Base-by-base conservation (phyloP, 2,113 vertebrate genomes). In the Galeopterus variegatus region DNA sequence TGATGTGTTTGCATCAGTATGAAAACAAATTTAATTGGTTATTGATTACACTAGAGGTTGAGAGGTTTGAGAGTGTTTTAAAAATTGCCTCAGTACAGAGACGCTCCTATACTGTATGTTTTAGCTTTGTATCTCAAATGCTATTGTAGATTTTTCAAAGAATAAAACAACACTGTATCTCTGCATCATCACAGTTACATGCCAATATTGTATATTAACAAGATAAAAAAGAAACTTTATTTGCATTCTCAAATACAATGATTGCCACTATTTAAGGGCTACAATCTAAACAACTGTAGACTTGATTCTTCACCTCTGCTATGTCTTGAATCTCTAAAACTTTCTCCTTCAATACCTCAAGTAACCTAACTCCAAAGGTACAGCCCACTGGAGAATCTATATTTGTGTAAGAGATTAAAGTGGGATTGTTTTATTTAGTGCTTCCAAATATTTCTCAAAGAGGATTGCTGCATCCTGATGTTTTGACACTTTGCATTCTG, bases 1-100 rank as follows among this genome's bases (percentile, higher is more conserved):
- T 0, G 3, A 1, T 4, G 11, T 3, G 7, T 48, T 70, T 7
- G 0, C 4, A 11, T 86, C 83, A 14, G 1, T 11, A 79, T 13
- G 1, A 24, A 6, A 48, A 19, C 9, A 28, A 19, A 15, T 65
- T 75, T 58, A 17, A 85, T 26, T 52, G 14, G 2, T 36, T 18
- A 31, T 8, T 81, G n/a, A 19, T 33, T 50, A 54, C 14, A 4
- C 2, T 45, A 52, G 21, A 26, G 6, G 18, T 52, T 23, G 45
- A 33, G 48, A 50, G 10, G n/a, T 52, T 58, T 41, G 11, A 54
- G 75, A 8, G 41, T 54, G 64, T 90, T 84, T 28, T 0, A 31
- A 69, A 72, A 50, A 36, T 31, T 56, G 4, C 41, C 72, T 87
- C 62, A 67, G 86, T 60, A 82, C 6, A 67, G 17, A 80, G 67